Evolutionary conservation across 2,888 invertebrate species (phyloP), one percentile per base, ranked within the genome.

Genomic region (Allolobophora icterica): DNA sequence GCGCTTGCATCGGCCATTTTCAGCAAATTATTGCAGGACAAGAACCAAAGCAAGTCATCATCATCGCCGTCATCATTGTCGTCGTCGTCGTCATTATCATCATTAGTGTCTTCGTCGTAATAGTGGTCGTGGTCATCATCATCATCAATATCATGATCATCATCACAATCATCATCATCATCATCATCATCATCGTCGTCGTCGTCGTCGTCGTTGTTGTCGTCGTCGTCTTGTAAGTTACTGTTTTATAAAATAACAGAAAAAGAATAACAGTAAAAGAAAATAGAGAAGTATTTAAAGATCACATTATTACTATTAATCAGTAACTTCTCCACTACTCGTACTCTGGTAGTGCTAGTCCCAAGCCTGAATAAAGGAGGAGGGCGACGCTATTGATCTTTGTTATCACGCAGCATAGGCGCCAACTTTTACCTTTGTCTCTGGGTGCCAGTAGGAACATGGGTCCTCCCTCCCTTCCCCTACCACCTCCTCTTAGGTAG

Each of bases 31-130:
- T 87, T 33, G 38, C 87, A 34, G 87, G 87, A 35, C 87, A 87
- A 34, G 87, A 87, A 87, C 87, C 87, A 35, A 87, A 87, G 87
- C 38, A 87, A 87, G 87, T 87, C 38, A 87, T 35, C n/a, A 35
- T 34, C 35, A 84, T 84, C 21, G 35, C 21, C 35, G 24, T 84
- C n/a, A 34, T 87, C 24, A 34, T 87, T n/a, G 35, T 84, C 33
- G 33, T 84, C 33, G 15, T 84, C 33, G 33, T 84, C 17, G 2
- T 84, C 15, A 84, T 84, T 84, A 84, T 13, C 33, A 84, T 84
- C 1, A 84, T 84, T 15, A 84, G 30, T 84, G 33, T 84, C 33
- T 83, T 33, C 21, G 33, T 84, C 34, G 34, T 84, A 33, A 84
- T 84, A 15, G 34, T 84, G n/a, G 34, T 13, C 19, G 21, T 84